Evolutionary conservation across 92 coral and sea anemone genomes (phyloP).

Genomic region (Ricordea florida): DNA sequence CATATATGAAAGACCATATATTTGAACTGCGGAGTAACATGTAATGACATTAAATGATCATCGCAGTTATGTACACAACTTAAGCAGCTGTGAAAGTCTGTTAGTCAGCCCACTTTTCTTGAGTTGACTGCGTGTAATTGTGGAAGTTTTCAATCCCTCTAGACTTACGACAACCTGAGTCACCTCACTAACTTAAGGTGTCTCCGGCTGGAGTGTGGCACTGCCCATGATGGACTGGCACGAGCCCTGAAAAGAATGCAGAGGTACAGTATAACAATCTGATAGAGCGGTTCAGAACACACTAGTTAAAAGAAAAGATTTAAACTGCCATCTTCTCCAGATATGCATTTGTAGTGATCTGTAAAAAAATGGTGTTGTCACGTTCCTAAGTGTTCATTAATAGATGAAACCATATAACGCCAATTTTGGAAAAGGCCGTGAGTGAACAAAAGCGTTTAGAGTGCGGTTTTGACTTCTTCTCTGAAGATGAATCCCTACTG

Average conservation of each 20-base stretch:
- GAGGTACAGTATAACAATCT: slow-evolving; percentile 24
- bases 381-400: no score
- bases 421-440: no score
- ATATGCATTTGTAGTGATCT: not conserved
- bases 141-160: not conserved
- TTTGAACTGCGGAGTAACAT: no score
- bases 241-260: slow-evolving; percentile 41
- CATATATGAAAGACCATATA: no score
- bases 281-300: not conserved
- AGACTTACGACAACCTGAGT: slow-evolving; percentile 57
- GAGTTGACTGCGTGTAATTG: not conserved
- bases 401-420: no score
- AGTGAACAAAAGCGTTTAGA: no score
- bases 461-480: no score
- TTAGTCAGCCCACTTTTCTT: not conserved
- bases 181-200: slow-evolving; percentile 33
- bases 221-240: slow-evolving; percentile 30
- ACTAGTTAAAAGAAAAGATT: not conserved
- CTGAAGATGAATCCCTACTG: no score
- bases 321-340: not conserved
- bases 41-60: no score
- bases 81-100: no score
- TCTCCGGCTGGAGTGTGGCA: slow-evolving; percentile 61
- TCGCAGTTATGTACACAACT: no score
- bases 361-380: not conserved